Conservation (phyloP, 1,140 invertebrate genomes). For the Asobara japonica region DNA sequence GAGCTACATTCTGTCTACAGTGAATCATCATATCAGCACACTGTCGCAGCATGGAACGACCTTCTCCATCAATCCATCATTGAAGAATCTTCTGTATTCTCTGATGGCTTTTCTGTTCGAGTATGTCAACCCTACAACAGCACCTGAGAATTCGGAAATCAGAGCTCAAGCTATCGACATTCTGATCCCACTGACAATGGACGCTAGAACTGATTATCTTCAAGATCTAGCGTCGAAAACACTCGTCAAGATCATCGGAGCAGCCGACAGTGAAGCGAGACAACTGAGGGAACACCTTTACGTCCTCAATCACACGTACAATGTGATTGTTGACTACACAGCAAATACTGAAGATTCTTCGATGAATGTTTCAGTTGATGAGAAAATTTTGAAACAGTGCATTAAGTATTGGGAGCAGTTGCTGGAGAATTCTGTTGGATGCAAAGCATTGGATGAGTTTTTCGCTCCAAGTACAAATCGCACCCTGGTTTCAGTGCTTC, state of each 20-base stretch:
- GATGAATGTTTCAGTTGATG: constrained; percentile 69
- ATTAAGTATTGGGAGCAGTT: constrained; percentile 86
- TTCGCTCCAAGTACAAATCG: constrained; percentile 73
- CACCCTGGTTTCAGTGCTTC: constrained; percentile 77
- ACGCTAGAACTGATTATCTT: constrained; percentile 78
- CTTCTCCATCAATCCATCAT: constrained; percentile 74
- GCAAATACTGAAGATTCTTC: constrained; percentile 50
- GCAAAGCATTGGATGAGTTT: constrained; percentile 83
- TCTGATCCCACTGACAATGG: constrained; percentile 78
- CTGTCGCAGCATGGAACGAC: constrained; percentile 67
- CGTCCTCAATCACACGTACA: constrained; percentile 76
- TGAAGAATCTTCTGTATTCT: constrained; percentile 75
- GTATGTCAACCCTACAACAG: constrained; percentile 68
- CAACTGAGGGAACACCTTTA: constrained; percentile 73
- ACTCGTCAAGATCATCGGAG: constrained; percentile 72
- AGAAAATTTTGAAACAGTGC: constrained; percentile 76
- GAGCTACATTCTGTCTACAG: constrained; percentile 76
- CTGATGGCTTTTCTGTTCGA: constrained; percentile 76
- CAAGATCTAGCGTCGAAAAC: constrained; percentile 70
- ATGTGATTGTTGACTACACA: constrained; percentile 73
- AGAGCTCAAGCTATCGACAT: constrained; percentile 69
- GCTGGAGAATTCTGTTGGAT: constrained; percentile 80
- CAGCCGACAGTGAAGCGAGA: constrained; percentile 72
- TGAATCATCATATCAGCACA: constrained; percentile 69
- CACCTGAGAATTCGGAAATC: constrained; percentile 63